Evolutionary conservation across 2,113 vertebrate species (phyloP).

Genomic region (Myanophis thanlyinensis): DNA sequence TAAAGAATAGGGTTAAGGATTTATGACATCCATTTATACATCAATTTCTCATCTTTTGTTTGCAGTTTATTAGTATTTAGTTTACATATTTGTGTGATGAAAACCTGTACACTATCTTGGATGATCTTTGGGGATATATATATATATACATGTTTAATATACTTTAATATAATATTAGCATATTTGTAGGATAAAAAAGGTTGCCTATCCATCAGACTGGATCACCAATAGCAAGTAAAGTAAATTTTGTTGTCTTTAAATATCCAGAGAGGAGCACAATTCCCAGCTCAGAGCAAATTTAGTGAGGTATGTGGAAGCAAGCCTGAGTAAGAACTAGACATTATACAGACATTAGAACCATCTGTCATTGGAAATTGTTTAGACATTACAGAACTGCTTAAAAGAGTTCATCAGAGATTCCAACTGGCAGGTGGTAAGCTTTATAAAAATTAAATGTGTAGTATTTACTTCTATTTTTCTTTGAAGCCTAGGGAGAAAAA

Average conservation of each 20-base stretch:
- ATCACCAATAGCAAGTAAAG: slow-evolving; percentile 2
- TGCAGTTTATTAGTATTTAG: background rate
- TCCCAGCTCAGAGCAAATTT: background rate
- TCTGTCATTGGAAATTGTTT: slow-evolving; percentile 28
- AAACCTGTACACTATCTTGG: background rate
- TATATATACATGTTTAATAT: slow-evolving; percentile 14
- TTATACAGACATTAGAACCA: slow-evolving; percentile 10
- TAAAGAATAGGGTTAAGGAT: background rate
- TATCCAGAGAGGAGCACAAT: slow-evolving; percentile 14
- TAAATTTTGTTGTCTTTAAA: background rate
- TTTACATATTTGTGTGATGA: slow-evolving; percentile 1
- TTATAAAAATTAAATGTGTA: slow-evolving; percentile 23
- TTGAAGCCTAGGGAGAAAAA: background rate
- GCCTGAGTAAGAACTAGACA: background rate
- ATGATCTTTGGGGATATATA: slow-evolving; percentile 13
- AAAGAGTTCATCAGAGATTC: slow-evolving; percentile 29
- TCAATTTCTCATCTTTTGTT: background rate
- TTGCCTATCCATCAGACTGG: background rate
- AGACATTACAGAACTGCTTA: background rate
- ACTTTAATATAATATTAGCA: slow-evolving; percentile 17
- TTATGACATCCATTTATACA: background rate
- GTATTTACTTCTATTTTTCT: slow-evolving; percentile 27
- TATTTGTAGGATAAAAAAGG: slow-evolving; percentile 23
- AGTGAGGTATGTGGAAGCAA: background rate
- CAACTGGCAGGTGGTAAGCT: slow-evolving; percentile 30